Conservation (phyloP, 2,888 invertebrate species). For the Pantelozetes paolii region DNA sequence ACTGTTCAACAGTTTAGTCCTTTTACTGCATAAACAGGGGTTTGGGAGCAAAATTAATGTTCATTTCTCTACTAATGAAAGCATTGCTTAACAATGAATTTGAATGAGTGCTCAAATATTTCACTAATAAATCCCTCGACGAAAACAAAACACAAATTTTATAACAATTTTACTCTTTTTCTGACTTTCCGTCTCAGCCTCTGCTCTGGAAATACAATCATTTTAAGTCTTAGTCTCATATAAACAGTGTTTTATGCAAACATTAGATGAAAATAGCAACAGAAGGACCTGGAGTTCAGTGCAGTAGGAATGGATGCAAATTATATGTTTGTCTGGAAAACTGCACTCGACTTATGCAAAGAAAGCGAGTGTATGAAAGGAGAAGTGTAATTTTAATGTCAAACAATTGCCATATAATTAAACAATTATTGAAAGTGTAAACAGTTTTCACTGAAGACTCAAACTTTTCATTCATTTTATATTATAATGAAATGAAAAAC, state of each 20-base stretch:
- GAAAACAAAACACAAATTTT: background rate
- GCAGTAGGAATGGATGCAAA: constrained; percentile 3
- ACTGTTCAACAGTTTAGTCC: constrained; percentile 22
- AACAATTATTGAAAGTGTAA: constrained; percentile 19
- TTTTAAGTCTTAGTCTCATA: background rate
- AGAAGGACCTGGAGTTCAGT: background rate
- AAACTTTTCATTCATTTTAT: background rate
- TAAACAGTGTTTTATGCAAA: background rate
- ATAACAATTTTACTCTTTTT: constrained; percentile 2
- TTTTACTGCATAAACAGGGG: background rate
- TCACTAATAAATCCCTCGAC: constrained; percentile 31
- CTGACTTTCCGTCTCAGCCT: background rate
- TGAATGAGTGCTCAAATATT: constrained; percentile 20
- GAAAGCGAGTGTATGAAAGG: background rate
- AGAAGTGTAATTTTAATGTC: background rate
- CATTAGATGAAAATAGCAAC: background rate
- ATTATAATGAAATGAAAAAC: too few relatives aligned
- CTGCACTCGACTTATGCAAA: background rate
- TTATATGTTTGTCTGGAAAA: constrained; percentile 21
- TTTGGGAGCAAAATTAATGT: background rate
- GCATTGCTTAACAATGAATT: background rate
- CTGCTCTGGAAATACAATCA: background rate
- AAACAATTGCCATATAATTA: constrained; percentile 21
- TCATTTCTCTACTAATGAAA: background rate
- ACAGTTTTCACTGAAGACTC: background rate